Conservation (phyloP, 2,113 vertebrate species). For the Megatriorchis doriae region DNA sequence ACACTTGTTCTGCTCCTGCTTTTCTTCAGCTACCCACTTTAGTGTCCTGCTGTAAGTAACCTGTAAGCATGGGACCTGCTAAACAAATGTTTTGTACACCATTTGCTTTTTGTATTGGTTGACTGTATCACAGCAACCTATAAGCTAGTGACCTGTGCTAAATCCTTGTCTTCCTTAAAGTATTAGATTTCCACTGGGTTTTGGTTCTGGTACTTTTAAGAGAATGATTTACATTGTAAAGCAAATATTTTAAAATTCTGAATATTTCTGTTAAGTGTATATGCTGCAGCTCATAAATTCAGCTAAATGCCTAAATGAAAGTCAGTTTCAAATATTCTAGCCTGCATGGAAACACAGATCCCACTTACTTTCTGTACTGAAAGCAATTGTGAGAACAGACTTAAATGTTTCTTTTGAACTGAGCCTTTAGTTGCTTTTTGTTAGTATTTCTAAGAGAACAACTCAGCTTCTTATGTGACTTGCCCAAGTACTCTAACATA, state of each 20-base stretch:
- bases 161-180: background rate
- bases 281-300: background rate
- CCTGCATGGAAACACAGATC: background rate
- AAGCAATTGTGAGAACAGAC: background rate
- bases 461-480: background rate
- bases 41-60: background rate
- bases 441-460: background rate
- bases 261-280: background rate
- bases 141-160: background rate
- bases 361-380: background rate
- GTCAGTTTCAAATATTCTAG: background rate
- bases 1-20: background rate
- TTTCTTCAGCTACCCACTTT: background rate
- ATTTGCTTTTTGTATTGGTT: background rate
- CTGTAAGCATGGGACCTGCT: background rate
- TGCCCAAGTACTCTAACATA: background rate
- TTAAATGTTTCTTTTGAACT: background rate
- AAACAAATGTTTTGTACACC: background rate
- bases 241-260: background rate
- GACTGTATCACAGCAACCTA: background rate
- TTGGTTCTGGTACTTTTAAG: background rate
- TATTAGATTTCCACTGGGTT: background rate
- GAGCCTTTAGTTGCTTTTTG: background rate
- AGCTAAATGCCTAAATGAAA: background rate
- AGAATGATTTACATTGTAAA: background rate